These are phyloP conservation scores for Norana najaformis DNA, from an alignment of 2,888 invertebrate genomes.

Conservation along the genomic window DNA sequence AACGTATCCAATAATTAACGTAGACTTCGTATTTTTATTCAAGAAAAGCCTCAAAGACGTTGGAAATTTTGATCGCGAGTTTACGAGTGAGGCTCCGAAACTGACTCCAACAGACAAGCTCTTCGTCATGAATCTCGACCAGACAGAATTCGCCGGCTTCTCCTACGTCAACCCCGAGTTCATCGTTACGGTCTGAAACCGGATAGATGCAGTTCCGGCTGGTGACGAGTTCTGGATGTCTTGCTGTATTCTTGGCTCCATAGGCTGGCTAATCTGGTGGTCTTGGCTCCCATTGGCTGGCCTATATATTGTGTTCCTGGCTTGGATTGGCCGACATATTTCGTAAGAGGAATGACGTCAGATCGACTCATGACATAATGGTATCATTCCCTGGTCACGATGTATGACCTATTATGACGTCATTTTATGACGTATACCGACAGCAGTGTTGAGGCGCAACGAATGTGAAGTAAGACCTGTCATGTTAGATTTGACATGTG, in stretches of 20 bases:
- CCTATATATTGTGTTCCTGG: not conserved
- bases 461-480: not conserved
- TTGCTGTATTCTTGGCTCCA: not conserved
- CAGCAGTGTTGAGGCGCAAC: not conserved
- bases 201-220: not conserved
- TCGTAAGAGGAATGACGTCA: not conserved
- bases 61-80: constrained; percentile 98
- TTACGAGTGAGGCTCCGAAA: constrained; percentile 81
- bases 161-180: constrained; percentile 98
- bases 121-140: constrained; percentile 99
- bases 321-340: constrained; percentile 1
- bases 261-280: not conserved
- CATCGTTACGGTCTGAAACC: constrained; percentile 80
- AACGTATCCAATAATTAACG: too few species aligned
- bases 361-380: not conserved
- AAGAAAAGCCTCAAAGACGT: constrained; percentile 99
- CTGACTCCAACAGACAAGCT: constrained; percentile 98
- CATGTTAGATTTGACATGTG: too few species aligned
- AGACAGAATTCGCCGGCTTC: constrained; percentile 98
- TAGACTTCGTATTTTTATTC: not conserved
- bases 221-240: not conserved
- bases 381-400: not conserved
- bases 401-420: not conserved
- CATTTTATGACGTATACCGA: not conserved
- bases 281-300: constrained; percentile 6